Conservation (phyloP, 2,797 vertebrate species). For the Anomalospiza imberbis region DNA sequence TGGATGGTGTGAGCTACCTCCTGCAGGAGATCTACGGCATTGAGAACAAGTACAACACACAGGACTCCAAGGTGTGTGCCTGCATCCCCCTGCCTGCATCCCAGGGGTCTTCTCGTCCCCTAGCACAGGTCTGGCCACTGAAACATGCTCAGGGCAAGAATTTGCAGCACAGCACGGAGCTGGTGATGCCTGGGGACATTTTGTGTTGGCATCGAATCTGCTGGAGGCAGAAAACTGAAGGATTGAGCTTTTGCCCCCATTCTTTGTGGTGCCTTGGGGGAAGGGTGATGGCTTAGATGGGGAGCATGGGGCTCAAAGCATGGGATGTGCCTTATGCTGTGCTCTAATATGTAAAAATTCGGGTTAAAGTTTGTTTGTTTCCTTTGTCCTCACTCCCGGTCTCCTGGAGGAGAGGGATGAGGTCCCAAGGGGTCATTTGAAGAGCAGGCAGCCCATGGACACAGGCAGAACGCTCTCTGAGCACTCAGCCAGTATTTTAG, state of each 20-base stretch:
- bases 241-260: not conserved
- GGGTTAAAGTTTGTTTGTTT: not conserved
- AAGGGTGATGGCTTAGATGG: not conserved
- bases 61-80: conserved; percentile 85
- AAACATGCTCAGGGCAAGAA: accelerated
- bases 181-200: not conserved
- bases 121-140: not conserved
- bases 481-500: not conserved
- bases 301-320: accelerated
- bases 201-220: not conserved
- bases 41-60: conserved; percentile 98
- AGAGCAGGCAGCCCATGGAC: not conserved
- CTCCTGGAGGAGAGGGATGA: not conserved
- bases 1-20: conserved; percentile 97
- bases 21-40: conserved; percentile 99
- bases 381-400: not conserved
- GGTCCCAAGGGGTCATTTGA: not conserved
- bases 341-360: not conserved
- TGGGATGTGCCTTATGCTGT: not conserved
- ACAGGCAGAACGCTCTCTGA: not conserved
- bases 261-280: not conserved
- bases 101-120: not conserved
- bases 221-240: not conserved
- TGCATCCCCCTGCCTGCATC: not conserved
- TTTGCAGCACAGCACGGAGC: accelerated